Evolutionary conservation across 2,888 invertebrate species (phyloP), one percentile per base, ranked within the genome.

Genomic region (Unio pictorum): DNA sequence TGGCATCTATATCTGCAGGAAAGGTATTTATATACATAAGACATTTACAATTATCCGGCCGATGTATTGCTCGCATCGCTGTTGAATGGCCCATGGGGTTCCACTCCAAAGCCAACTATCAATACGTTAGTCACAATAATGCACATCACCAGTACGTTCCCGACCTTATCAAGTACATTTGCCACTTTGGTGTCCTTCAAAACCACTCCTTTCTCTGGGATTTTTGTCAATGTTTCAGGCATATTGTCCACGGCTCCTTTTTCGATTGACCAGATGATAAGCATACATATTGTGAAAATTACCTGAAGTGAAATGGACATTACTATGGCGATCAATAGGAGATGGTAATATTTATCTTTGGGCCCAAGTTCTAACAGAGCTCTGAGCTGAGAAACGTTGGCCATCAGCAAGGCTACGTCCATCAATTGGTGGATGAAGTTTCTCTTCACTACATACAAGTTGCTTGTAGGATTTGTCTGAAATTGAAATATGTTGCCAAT

Each of bases 361-460:
- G 61, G 34, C 18, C 76, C 75, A 5, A 77, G 67, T 20, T 75
- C 72, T 11, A 80, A 66, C 26, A 78, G 69, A 1, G 78, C 71
- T 55, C 79, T 79, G 20, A 80, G 66, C 64, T 80, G 80, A n/a
- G 78, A 78, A 23, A 78, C 80, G 55, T 80, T 80, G 15, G 80
- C 78, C 77, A 78, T 76, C 45, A 80, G 67, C 1, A 80, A 69
- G 28, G 80, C 80, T 0, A 80, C 80, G 63, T 80, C 80, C 78
- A 80, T 75, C 61, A 80, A 61, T 54, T 76, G 76, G 59, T 76
- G 76, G 4, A 76, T 74, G 57, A 76, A 76, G 65, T 76, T 76
- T 18, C 76, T 57, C 64, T 76, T 76, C 0, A 74, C 76, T 4
- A 76, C 76, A 58, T 76, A 76, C n/a, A 76, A 68, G 54, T 76